Evolutionary conservation across 2,888 invertebrate genomes (phyloP).

Genomic region (Fragum whitleyi): DNA sequence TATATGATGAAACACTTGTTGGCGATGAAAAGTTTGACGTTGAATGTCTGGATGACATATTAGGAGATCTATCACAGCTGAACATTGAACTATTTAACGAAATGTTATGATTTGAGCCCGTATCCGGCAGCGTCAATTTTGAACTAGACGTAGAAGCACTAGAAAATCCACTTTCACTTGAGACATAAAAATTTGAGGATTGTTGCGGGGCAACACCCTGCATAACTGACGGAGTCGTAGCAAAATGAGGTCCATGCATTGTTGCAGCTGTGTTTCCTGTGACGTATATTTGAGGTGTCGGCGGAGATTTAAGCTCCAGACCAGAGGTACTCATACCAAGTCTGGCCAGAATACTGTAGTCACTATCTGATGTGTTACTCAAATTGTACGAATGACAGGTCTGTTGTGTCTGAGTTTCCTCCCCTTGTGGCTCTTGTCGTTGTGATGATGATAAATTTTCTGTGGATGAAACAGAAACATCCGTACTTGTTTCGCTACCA

Average conservation of each 20-base stretch:
- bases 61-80: slow-evolving; percentile 48
- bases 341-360: slow-evolving; percentile 81
- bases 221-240: slow-evolving; percentile 50
- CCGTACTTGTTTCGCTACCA: slow-evolving; percentile 92
- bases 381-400: slow-evolving; percentile 66
- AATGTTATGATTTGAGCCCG: slow-evolving; percentile 36
- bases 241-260: slow-evolving; percentile 64
- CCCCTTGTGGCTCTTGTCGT: slow-evolving; percentile 96
- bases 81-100: slow-evolving; percentile 39
- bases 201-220: slow-evolving; percentile 2
- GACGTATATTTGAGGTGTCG: slow-evolving; percentile 63
- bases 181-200: slow-evolving; percentile 56
- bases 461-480: slow-evolving; percentile 93
- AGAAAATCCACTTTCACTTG: slow-evolving; percentile 65
- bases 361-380: slow-evolving; percentile 82
- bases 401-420: slow-evolving; percentile 87
- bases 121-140: slow-evolving; percentile 52
- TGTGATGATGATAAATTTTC: slow-evolving; percentile 90
- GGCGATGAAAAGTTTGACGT: slow-evolving; percentile 55
- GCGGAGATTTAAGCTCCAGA: slow-evolving; percentile 55
- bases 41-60: slow-evolving; percentile 40
- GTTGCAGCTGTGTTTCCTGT: slow-evolving; percentile 45
- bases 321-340: slow-evolving; percentile 78
- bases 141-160: slow-evolving; percentile 65
- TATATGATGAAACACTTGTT: slow-evolving; percentile 58